A percentile compares a stretch with the other conserved stretches of the same genome.
Evolutionary conservation across 2,888 invertebrate species (phyloP).

Genomic region (Rhagonycha lutea): DNA sequence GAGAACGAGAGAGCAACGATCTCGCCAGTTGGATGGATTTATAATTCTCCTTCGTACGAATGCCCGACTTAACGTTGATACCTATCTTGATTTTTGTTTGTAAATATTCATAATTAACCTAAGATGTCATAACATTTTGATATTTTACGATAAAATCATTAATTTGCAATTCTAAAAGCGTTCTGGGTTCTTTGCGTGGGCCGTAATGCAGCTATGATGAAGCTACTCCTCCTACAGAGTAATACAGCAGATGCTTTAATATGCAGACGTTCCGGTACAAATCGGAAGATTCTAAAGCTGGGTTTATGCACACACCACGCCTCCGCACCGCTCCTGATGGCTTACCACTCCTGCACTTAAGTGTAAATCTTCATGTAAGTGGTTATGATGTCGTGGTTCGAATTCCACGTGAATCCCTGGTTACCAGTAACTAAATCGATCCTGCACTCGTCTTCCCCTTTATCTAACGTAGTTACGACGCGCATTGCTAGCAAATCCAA

Average conservation of each 20-base stretch:
- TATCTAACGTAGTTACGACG: too few relatives aligned
- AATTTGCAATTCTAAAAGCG: not conserved
- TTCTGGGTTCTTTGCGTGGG: not conserved
- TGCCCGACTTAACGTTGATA: not conserved
- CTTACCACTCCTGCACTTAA: too few relatives aligned
- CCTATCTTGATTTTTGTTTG: not conserved
- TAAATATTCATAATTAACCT: not conserved
- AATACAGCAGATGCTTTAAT: not conserved
- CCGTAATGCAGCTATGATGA: not conserved
- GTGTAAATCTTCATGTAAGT: too few relatives aligned
- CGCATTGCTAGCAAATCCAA: too few relatives aligned
- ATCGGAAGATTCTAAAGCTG: too few relatives aligned
- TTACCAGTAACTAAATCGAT: too few relatives aligned
- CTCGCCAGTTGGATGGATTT: not conserved
- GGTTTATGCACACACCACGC: too few relatives aligned
- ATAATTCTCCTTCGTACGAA: not conserved
- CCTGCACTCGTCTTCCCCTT: too few relatives aligned
- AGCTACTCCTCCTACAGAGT: not conserved
- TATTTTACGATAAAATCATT: not conserved
- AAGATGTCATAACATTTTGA: not conserved
- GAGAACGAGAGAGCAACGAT: constrained; percentile 2
- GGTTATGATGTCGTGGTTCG: too few relatives aligned
- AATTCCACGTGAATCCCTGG: too few relatives aligned
- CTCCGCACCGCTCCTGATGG: too few relatives aligned
- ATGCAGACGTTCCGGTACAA: too few relatives aligned